Evolutionary conservation across 2,113 vertebrate species (phyloP), one percentile per base, ranked within the genome.

Genomic region (Delphinapterus leucas): DNA sequence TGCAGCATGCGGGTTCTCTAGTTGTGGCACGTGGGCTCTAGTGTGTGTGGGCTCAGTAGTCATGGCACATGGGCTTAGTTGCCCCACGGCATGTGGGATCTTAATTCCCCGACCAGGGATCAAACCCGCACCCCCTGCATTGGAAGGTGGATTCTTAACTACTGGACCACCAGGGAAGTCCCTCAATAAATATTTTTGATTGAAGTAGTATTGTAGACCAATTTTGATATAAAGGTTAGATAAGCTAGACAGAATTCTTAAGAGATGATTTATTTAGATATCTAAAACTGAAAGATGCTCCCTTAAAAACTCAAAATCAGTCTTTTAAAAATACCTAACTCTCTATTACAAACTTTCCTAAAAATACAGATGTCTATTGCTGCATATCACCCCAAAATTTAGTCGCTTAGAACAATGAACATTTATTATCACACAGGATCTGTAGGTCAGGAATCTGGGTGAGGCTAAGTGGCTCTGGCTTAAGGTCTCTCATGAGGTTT

Each of bases 221-320:
- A 26, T 47, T 96, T 71, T 33, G 53, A 76, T 60, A 47, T 58
- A 86, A 87, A 82, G 20, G 25, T 92, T 90, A 90, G 74, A 90
- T 82, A 87, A 95, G n/a, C 33, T 95, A 63, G 17, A 93, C 44
- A 90, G 95, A 87, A 87, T 13, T 92, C 33, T 86, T 96, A 74
- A 93, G 61, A 81, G 58, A 73, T 89, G 14, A 58, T 85, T 92
- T 41, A 23, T 88, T 88, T 96, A 77, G 14, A 8, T 92, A 47
- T 71, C 61, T 96, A 84, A 84, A 94, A 84, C 26, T 79, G n/a
- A 84, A 84, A 88, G 63, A 36, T 88, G 20, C 17, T 67, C 26
- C 31, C 20, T 92, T 90, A 96, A 74, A 74, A 85, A 63, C 25
- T 68, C 47, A 90, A 92, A 83, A 28, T 77, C 53, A 88, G 23